Evolutionary conservation across 2,113 vertebrate species (phyloP).

Genomic region (Passer montanus): DNA sequence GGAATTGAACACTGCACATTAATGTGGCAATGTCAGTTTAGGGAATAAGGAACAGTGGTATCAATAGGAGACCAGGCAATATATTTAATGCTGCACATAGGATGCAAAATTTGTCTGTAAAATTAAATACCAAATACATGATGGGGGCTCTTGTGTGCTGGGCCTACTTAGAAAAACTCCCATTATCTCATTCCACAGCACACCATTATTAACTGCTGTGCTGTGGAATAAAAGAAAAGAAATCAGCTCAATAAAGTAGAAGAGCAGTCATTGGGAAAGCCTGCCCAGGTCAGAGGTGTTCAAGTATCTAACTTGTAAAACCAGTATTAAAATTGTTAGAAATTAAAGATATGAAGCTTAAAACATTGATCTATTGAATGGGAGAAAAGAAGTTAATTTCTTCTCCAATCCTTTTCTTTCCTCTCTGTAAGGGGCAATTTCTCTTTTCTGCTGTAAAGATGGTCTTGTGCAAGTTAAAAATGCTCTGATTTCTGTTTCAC

Average conservation of each 20-base stretch:
- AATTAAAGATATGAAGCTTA: background rate
- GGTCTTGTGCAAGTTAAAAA: background rate
- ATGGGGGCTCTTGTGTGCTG: background rate
- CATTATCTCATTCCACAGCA: background rate
- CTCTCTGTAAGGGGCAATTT: background rate
- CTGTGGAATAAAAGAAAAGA: background rate
- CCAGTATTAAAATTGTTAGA: background rate
- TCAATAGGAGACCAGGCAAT: background rate
- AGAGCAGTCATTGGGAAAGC: background rate
- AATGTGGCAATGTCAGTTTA: rapidly evolving
- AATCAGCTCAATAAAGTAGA: background rate
- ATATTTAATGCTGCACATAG: background rate
- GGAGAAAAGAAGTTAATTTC: background rate
- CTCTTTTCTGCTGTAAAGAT: background rate
- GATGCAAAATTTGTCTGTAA: background rate
- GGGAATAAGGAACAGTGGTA: background rate
- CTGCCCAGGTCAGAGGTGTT: background rate
- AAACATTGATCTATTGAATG: background rate
- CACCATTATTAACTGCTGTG: background rate
- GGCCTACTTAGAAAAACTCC: background rate
- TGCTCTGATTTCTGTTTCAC: background rate
- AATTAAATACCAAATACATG: background rate
- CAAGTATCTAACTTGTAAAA: background rate
- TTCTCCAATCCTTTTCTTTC: background rate
- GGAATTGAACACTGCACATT: background rate